These are phyloP conservation scores for Hyalella azteca DNA, from an alignment of 2,888 invertebrate genomes.

Conservation along the genomic window DNA sequence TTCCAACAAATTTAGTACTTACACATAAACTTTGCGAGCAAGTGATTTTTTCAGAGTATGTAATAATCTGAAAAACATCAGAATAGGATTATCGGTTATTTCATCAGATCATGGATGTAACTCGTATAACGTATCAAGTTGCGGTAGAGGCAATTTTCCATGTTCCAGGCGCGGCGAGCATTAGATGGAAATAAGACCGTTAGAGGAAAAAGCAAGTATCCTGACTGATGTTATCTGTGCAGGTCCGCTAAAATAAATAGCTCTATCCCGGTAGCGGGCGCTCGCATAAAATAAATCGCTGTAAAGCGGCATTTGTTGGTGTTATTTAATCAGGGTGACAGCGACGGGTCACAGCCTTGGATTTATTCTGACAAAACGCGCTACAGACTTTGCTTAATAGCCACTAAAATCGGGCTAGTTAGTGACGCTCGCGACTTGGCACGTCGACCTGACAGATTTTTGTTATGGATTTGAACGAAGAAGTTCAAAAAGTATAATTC, in stretches of 20 bases:
- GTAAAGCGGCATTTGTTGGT: slow-evolving; percentile 35
- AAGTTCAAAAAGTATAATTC: too few species aligned
- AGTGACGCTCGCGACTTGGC: not conserved
- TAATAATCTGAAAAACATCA: too few species aligned
- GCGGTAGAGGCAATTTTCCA: slow-evolving; percentile 36
- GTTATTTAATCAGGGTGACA: slow-evolving; percentile 31
- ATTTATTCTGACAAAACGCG: slow-evolving; percentile 35
- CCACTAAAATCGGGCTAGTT: slow-evolving; percentile 16
- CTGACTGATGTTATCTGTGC: slow-evolving; percentile 15
- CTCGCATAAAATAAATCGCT: slow-evolving; percentile 32
- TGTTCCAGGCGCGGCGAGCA: not conserved
- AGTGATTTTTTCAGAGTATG: too few species aligned
- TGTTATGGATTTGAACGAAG: too few species aligned
- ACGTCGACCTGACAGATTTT: too few species aligned
- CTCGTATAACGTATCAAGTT: too few species aligned
- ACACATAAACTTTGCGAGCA: too few species aligned
- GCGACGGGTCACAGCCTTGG: slow-evolving; percentile 25
- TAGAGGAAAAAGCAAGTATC: slow-evolving; percentile 23
- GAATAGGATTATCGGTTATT: too few species aligned
- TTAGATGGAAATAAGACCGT: not conserved
- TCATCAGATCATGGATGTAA: too few species aligned
- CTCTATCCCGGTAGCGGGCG: slow-evolving; percentile 20
- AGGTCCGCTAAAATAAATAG: slow-evolving; percentile 20
- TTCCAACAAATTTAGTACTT: too few species aligned
- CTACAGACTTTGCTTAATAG: slow-evolving; percentile 27